phyloP scores from a whole-genome alignment of 2,113 vertebrate genomes.

The Chionomys nivalis region DNA sequence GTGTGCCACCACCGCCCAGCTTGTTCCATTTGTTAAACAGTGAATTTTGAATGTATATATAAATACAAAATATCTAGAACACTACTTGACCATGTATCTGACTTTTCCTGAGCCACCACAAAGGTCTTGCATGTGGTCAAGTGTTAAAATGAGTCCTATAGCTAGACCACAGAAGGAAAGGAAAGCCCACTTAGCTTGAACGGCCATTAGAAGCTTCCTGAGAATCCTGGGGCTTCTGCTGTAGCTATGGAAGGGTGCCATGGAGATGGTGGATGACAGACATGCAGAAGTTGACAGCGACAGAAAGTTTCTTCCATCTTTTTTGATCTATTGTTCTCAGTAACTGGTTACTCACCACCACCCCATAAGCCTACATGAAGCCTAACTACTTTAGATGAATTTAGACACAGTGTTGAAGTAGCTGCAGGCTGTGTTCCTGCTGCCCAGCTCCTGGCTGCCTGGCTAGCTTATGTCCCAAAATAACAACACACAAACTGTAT shows the following conservation, averaged over 20 bases:
- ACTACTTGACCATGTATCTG: not conserved
- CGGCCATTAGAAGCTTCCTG: not conserved
- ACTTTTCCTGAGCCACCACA: not conserved
- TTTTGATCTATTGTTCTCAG: not conserved
- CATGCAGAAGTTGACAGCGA: not conserved
- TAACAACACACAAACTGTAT: too few relatives aligned
- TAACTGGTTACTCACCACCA: not conserved
- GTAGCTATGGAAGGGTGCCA: not conserved
- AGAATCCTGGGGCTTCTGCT: not conserved
- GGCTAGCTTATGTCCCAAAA: too few relatives aligned
- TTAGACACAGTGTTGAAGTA: not conserved
- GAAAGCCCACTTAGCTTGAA: not conserved
- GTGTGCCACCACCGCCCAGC: not conserved
- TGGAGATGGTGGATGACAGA: not conserved
- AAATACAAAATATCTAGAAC: not conserved
- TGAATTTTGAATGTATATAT: conserved; percentile 12
- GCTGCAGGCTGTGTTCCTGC: too few relatives aligned
- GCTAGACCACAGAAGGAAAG: not conserved
- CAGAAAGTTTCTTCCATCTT: not conserved
- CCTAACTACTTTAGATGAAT: conserved; percentile 5
- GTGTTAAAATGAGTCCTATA: not conserved
- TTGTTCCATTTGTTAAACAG: not conserved
- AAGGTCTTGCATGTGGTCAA: not conserved
- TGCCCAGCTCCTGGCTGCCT: too few relatives aligned
- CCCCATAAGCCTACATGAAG: not conserved